A percentile compares a stretch with the other conserved stretches of the same genome.
Conservation (phyloP, 2,888 invertebrate species). For the Cephus pulcher region DNA sequence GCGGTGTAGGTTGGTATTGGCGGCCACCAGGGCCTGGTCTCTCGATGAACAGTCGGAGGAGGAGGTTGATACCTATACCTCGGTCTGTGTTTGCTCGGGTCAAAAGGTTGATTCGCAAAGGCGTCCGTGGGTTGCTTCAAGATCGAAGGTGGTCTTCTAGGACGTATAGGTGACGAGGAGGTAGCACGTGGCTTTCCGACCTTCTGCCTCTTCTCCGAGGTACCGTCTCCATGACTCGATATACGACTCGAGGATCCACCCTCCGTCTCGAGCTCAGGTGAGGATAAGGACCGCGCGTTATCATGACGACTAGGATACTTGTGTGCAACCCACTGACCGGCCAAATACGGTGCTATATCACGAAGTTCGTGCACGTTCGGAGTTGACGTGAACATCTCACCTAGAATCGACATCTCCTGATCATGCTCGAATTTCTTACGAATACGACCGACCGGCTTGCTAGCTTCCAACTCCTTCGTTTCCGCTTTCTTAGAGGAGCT, state of each 20-base stretch:
- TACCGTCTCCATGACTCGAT: background rate
- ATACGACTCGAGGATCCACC: background rate
- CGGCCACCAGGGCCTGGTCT: conserved; percentile 68
- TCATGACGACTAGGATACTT: conserved; percentile 78
- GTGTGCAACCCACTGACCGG: conserved; percentile 85
- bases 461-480: conserved; percentile 52
- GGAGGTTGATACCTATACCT: conserved; percentile 82
- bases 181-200: conserved; percentile 20
- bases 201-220: conserved; percentile 19
- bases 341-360: conserved; percentile 82
- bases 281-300: conserved; percentile 75
- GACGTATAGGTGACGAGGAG: conserved; percentile 40
- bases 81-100: conserved; percentile 81
- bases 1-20: conserved; percentile 68
- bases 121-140: conserved; percentile 65
- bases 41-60: conserved; percentile 63
- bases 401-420: conserved; percentile 72
- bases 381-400: conserved; percentile 84
- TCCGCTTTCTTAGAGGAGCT: conserved; percentile 47
- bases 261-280: conserved; percentile 58
- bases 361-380: conserved; percentile 82
- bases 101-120: conserved; percentile 77
- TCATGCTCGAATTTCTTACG: conserved; percentile 78
- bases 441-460: conserved; percentile 78
- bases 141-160: conserved; percentile 63